Evolutionary conservation across 1,140 invertebrate genomes (phyloP), one percentile per base, ranked within the genome.

Genomic region (Zaprionus davidi): DNA sequence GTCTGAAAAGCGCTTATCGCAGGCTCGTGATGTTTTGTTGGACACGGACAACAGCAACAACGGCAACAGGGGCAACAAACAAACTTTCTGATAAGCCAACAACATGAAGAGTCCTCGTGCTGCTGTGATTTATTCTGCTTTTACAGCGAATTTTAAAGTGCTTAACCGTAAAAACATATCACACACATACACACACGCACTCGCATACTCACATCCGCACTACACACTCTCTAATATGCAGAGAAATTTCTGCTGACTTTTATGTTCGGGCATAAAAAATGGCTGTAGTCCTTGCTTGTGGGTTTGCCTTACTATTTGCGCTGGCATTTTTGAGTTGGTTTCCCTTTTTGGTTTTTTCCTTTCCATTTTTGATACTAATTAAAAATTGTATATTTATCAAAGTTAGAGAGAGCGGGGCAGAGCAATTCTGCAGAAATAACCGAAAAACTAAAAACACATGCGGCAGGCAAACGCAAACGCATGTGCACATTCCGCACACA

Each of bases 301-400:
- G 38, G 34, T 38, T 67, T 56, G 60, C 51, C 22, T 34, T 56
- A 65, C 41, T 84, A 78, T 84, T 84, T 84, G 66, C 74, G 38
- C 66, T 55, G n/a, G 38, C 34, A 59, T 65, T 46, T 46, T 46
- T 46, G 41, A 46, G 41, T 46, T 46, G 41, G 41, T 46, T 46
- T 46, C 41, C 11, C 15, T 13, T 58, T 26, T 20, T 49, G 38
- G 5, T 68, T 36, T 74, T 36, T 65, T 74, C 60, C 64, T 60
- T 31, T 69, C 28, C 73, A 53, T 74, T 53, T 67, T 59, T 70
- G 66, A 68, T 73, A 84, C 73, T 84, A 88, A 88, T 88, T 87
- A 81, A 81, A 90, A 84, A 88, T 76, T 88, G 76, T 58, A 78
- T 78, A 81, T 84, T 81, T 83, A 81, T 80, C 65, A 87, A 88